Percentiles rank a stretch among this genome's conserved stretches.
phyloP scores from a whole-genome alignment of 1,140 invertebrate genomes.

The Dryas iulia region DNA sequence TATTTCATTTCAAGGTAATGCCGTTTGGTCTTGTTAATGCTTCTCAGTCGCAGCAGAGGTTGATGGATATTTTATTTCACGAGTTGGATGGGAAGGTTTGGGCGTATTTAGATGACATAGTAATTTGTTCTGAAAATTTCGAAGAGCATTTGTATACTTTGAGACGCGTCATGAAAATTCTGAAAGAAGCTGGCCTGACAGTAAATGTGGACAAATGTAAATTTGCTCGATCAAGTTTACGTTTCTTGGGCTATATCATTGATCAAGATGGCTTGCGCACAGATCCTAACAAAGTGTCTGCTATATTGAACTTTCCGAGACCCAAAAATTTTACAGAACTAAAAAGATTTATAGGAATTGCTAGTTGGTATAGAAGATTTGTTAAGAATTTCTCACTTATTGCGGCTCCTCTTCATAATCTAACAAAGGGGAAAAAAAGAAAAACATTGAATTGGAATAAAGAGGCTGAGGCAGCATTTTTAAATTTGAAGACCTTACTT shows the following conservation, averaged over 20 bases:
- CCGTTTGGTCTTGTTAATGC: constrained; percentile 37
- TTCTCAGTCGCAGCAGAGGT: constrained; percentile 33
- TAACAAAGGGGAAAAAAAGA: constrained; percentile 48
- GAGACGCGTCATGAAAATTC: constrained; percentile 22
- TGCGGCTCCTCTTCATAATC: constrained; percentile 53
- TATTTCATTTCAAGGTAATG: constrained; percentile 47
- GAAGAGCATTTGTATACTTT: constrained; percentile 45
- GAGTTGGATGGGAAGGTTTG: constrained; percentile 35
- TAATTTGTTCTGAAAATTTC: constrained; percentile 44
- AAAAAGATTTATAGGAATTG: constrained; percentile 54
- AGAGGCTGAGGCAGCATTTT: constrained; percentile 33
- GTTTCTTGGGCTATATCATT: constrained; percentile 54
- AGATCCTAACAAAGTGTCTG: constrained; percentile 66
- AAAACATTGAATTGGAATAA: constrained; percentile 35
- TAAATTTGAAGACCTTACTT: constrained; percentile 51
- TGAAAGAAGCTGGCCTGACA: constrained; percentile 41
- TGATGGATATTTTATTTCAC: constrained; percentile 40
- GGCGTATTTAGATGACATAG: constrained; percentile 56
- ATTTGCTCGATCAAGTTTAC: constrained; percentile 36
- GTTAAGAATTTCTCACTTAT: constrained; percentile 59
- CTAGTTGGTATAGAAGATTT: constrained; percentile 72
- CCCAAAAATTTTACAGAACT: constrained; percentile 58
- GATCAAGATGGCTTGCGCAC: constrained; percentile 39
- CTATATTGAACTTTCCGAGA: constrained; percentile 60
- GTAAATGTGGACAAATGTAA: constrained; percentile 44